Conservation (phyloP, 1,140 invertebrate species). For the Drosophila ohnishii region DNA sequence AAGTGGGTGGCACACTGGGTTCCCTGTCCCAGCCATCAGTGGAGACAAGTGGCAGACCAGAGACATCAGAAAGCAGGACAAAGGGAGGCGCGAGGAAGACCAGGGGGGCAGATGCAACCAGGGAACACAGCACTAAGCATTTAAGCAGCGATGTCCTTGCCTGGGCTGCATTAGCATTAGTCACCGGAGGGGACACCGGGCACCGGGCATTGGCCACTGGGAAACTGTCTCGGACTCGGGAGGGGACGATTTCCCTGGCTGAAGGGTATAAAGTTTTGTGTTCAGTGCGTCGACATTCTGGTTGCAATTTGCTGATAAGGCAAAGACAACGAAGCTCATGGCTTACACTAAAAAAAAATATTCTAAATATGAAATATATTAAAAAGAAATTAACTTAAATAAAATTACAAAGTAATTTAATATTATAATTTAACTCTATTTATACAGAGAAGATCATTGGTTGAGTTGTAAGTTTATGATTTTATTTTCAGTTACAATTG, state of each 20-base stretch:
- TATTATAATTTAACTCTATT: background rate
- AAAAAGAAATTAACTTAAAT: background rate
- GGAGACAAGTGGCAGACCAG: constrained; percentile 49
- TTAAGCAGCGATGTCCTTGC: constrained; percentile 38
- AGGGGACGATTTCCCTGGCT: constrained; percentile 50
- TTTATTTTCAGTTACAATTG: background rate
- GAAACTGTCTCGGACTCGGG: background rate
- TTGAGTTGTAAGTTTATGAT: background rate
- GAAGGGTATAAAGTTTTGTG: constrained; percentile 56
- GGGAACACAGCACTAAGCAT: constrained; percentile 33
- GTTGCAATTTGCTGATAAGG: constrained; percentile 73
- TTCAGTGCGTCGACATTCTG: constrained; percentile 61
- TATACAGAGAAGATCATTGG: background rate
- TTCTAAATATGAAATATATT: background rate
- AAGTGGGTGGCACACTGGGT: background rate
- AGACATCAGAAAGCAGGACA: constrained; percentile 12
- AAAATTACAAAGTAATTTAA: background rate
- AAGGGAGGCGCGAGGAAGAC: background rate
- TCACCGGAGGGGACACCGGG: constrained; percentile 8
- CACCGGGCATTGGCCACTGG: background rate
- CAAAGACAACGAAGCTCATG: constrained; percentile 28
- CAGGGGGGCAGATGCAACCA: constrained; percentile 6
- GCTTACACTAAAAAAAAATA: constrained; percentile 4
- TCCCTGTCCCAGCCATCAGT: constrained; percentile 23
- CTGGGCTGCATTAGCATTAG: constrained; percentile 45